Evolutionary conservation across 2,888 invertebrate genomes (phyloP).

Genomic region (Chymomyza procnemis): DNA sequence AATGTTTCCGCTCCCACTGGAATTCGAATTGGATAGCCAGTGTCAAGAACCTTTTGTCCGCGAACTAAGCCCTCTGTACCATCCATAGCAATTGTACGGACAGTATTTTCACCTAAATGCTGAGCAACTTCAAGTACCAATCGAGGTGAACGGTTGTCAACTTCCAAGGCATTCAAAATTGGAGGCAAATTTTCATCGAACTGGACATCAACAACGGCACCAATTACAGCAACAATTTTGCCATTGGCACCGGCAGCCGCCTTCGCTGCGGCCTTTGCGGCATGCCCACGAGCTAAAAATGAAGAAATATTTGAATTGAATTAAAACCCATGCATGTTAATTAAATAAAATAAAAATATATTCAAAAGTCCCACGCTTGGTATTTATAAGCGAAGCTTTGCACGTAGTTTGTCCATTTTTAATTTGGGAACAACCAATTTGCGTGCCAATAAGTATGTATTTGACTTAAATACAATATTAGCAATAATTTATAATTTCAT

Average conservation of each 20-base stretch:
- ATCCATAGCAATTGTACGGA: constrained; percentile 96
- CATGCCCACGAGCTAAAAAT: constrained; percentile 66
- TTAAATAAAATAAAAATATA: too few species aligned
- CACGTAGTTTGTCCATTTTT: too few species aligned
- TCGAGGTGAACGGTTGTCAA: constrained; percentile 87
- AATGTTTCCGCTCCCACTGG: constrained; percentile 94
- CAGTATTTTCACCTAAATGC: constrained; percentile 93
- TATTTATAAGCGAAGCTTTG: too few species aligned
- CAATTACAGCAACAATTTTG: constrained; percentile 92
- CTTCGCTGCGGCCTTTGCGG: constrained; percentile 71
- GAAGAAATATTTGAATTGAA: too few species aligned
- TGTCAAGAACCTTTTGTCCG: constrained; percentile 88
- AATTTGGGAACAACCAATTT: too few species aligned
- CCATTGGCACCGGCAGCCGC: constrained; percentile 65
- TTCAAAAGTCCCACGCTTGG: too few species aligned
- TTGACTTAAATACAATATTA: too few species aligned
- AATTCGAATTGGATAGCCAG: constrained; percentile 92
- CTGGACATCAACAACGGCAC: constrained; percentile 98
- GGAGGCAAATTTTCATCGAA: constrained; percentile 94
- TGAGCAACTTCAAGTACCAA: constrained; percentile 89
- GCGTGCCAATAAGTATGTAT: too few species aligned
- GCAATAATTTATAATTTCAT: too few species aligned
- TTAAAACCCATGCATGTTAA: too few species aligned
- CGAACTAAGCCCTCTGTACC: constrained; percentile 94
- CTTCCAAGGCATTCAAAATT: constrained; percentile 96